These are phyloP conservation scores for Iphiclides podalirius DNA, from an alignment of 2,888 invertebrate species.

Conservation along the genomic window DNA sequence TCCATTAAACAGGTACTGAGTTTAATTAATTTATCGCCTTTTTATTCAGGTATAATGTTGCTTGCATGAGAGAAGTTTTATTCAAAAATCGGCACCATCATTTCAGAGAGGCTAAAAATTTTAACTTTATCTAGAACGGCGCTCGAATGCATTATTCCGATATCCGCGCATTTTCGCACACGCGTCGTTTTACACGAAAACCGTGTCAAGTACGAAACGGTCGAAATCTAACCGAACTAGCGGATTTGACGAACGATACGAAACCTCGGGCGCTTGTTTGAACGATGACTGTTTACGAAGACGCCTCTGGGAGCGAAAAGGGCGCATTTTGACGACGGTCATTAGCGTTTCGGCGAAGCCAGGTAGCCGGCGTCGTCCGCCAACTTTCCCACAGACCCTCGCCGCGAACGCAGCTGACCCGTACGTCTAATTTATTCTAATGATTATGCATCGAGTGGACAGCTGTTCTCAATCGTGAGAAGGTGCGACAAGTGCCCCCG, in stretches of 20 bases:
- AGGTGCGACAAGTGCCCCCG: constrained; percentile 68
- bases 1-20: too few relatives aligned
- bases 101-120: too few relatives aligned
- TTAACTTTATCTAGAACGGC: too few relatives aligned
- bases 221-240: too few relatives aligned
- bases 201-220: constrained; percentile 20
- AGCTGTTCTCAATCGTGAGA: constrained; percentile 71
- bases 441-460: constrained; percentile 49
- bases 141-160: constrained; percentile 10
- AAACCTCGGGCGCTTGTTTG: too few relatives aligned
- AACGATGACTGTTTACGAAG: too few relatives aligned
- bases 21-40: too few relatives aligned
- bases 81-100: too few relatives aligned
- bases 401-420: constrained; percentile 56
- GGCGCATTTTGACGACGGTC: constrained; percentile 26
- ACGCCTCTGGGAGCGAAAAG: constrained; percentile 46
- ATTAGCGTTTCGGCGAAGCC: constrained; percentile 34
- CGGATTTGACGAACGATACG: too few relatives aligned
- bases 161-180: constrained; percentile 17
- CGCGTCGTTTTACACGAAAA: constrained; percentile 12
- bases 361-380: constrained; percentile 64
- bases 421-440: constrained; percentile 71
- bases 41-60: too few relatives aligned
- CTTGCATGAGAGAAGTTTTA: too few relatives aligned
- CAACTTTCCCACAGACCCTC: constrained; percentile 54